phyloP scores from a whole-genome alignment of 2,888 invertebrate genomes.

The Epistrophe grossulariae region DNA sequence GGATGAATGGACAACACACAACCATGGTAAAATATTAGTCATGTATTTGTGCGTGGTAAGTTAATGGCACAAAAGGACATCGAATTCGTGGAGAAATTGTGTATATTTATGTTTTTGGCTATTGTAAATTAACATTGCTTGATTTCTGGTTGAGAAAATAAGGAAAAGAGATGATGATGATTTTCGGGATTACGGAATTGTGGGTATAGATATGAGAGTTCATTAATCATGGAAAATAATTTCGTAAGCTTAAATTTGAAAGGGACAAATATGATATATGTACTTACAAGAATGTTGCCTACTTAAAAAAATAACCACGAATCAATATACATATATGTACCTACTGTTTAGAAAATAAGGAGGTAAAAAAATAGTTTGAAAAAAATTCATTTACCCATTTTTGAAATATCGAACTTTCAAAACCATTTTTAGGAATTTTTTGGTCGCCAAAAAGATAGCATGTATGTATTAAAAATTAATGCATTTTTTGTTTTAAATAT shows the following conservation, averaged over 20 bases:
- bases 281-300: no score
- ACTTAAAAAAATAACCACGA: no score
- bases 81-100: constrained; percentile 4
- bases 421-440: no score
- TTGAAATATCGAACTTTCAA: no score
- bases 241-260: background rate
- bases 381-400: no score
- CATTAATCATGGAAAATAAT: background rate
- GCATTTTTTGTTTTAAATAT: no score
- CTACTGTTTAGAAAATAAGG: no score
- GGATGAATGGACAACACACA: constrained; percentile 56
- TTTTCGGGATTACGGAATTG: background rate
- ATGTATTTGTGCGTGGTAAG: constrained; percentile 44
- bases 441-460: no score
- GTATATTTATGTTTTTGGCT: background rate
- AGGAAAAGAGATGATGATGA: background rate
- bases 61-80: constrained; percentile 24
- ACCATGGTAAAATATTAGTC: constrained; percentile 59
- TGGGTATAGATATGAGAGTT: background rate
- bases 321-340: no score
- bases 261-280: no score
- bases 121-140: background rate
- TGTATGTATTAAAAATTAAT: no score
- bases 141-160: constrained; percentile 7
- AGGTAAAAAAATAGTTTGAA: no score